Evolutionary conservation across 2,888 invertebrate species (phyloP).

Genomic region (Meloe dianella): DNA sequence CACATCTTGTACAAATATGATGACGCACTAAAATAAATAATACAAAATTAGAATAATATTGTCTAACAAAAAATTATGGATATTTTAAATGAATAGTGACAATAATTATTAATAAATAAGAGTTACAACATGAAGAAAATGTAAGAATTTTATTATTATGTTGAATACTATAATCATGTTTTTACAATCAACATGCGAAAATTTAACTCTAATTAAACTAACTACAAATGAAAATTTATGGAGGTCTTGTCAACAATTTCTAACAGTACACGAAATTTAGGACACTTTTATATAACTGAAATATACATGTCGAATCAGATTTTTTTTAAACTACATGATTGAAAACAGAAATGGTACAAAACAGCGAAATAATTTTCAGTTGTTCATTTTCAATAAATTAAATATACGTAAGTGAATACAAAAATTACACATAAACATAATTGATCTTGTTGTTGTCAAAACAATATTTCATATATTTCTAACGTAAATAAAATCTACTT

Average conservation of each 20-base stretch:
- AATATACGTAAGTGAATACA: neutral
- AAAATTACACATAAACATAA: neutral
- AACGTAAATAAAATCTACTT: neutral
- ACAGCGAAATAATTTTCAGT: too few species aligned
- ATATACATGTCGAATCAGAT: too few species aligned
- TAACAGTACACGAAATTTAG: too few species aligned
- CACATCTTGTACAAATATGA: slow-evolving; percentile 16
- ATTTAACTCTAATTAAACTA: neutral
- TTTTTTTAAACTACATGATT: too few species aligned
- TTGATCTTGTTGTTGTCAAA: too few species aligned
- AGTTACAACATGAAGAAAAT: neutral
- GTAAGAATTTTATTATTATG: neutral
- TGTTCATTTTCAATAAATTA: too few species aligned
- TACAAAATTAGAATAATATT: neutral
- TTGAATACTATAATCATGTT: neutral
- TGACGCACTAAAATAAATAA: neutral
- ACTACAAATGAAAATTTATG: neutral
- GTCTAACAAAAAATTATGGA: slow-evolving; percentile 4
- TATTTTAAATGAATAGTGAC: neutral
- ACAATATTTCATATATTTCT: neutral
- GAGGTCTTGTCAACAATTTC: too few species aligned
- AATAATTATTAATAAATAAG: neutral
- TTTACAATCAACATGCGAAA: neutral
- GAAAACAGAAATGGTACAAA: too few species aligned
- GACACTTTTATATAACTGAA: too few species aligned